Evolutionary conservation across 2,797 vertebrate species (phyloP).

Genomic region (Cyprinodon diabolis): DNA sequence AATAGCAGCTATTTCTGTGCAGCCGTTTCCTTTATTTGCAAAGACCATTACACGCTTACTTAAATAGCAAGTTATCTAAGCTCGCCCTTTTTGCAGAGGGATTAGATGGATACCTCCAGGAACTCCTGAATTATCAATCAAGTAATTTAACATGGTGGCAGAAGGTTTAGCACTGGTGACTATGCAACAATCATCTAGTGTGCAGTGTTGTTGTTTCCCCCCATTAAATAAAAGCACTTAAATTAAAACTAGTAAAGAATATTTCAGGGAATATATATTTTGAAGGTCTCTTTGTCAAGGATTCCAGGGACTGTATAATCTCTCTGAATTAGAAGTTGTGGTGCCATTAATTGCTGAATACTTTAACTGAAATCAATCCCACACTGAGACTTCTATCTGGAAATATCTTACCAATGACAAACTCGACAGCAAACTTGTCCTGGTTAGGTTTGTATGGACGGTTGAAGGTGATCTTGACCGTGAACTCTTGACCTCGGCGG

Average conservation of each 20-base stretch:
- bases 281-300: no score
- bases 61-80: background rate
- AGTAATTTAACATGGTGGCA: background rate
- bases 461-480: constrained; percentile 85
- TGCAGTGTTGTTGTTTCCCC: background rate
- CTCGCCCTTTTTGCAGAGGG: background rate
- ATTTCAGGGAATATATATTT: background rate
- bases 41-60: background rate
- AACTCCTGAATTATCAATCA: background rate
- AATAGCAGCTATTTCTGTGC: background rate
- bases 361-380: background rate
- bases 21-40: background rate
- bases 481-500: constrained; percentile 90
- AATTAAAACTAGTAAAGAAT: background rate
- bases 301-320: background rate
- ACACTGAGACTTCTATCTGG: background rate
- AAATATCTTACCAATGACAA: constrained; percentile 86
- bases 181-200: background rate
- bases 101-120: background rate
- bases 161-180: background rate
- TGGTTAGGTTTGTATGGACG: constrained; percentile 81
- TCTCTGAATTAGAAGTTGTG: background rate
- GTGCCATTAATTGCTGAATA: background rate
- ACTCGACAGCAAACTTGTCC: constrained; percentile 90
- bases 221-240: background rate